phyloP scores from a whole-genome alignment of 2,113 vertebrate genomes.

The Eudorcas thomsonii region DNA sequence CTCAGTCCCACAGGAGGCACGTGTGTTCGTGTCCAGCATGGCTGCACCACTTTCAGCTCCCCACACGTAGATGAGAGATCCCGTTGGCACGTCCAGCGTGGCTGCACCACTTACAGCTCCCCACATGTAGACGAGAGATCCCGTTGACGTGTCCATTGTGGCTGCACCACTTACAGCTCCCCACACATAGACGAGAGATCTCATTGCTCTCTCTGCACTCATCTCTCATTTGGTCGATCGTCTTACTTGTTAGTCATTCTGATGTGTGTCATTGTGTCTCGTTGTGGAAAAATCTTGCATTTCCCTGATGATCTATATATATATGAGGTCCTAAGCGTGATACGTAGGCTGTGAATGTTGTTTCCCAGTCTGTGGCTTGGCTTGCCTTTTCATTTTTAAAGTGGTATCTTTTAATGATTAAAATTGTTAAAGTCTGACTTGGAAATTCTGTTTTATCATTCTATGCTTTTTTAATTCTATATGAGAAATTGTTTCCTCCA shows the following conservation, averaged over 20 bases:
- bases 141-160: too few relatives aligned
- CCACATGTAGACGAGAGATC: fast-evolving
- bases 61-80: fast-evolving
- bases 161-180: fast-evolving
- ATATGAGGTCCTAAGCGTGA: background rate
- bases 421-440: background rate
- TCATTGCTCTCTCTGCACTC: background rate
- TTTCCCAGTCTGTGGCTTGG: background rate
- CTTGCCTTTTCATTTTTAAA: background rate
- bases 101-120: fast-evolving
- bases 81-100: too few relatives aligned
- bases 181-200: fast-evolving
- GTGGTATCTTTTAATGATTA: background rate
- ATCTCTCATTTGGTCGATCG: fast-evolving
- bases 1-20: background rate
- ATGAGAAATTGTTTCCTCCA: background rate
- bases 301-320: fast-evolving
- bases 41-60: fast-evolving
- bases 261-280: too few relatives aligned
- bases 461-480: background rate
- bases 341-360: background rate
- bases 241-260: too few relatives aligned
- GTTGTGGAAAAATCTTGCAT: background rate
- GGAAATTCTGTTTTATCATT: background rate
- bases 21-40: too few relatives aligned